These are phyloP conservation scores for Psephotus haematonotus DNA, from an alignment of 2,113 vertebrate species.

Conservation along the genomic window DNA sequence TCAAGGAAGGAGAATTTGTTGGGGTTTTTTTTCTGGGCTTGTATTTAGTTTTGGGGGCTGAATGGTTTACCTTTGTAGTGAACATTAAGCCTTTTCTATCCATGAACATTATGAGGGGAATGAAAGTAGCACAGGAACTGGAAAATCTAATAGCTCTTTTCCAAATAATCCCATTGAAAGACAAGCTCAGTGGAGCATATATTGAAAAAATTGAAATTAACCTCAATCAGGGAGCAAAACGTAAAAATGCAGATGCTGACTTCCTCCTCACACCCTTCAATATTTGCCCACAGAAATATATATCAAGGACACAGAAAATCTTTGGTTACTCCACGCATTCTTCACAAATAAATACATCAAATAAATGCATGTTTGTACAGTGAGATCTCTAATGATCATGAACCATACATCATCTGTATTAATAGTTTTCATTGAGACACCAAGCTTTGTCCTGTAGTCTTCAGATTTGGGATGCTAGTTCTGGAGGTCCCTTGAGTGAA, in stretches of 20 bases:
- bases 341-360: not conserved
- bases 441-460: not conserved
- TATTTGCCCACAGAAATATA: not conserved
- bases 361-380: not conserved
- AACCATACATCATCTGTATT: not conserved
- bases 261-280: not conserved
- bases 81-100: not conserved
- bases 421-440: not conserved
- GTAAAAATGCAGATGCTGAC: not conserved
- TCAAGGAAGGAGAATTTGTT: not conserved
- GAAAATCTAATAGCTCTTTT: not conserved
- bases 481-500: not conserved
- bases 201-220: not conserved
- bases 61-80: not conserved
- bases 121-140: not conserved
- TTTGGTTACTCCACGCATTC: not conserved
- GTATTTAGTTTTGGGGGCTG: not conserved
- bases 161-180: not conserved
- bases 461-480: not conserved
- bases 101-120: not conserved
- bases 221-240: not conserved
- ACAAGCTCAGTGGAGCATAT: not conserved
- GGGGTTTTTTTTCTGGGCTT: not conserved
- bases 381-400: fast-evolving
- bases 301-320: not conserved